Evolutionary conservation across 1,140 invertebrate genomes (phyloP).

Genomic region (Drosophila auraria): DNA sequence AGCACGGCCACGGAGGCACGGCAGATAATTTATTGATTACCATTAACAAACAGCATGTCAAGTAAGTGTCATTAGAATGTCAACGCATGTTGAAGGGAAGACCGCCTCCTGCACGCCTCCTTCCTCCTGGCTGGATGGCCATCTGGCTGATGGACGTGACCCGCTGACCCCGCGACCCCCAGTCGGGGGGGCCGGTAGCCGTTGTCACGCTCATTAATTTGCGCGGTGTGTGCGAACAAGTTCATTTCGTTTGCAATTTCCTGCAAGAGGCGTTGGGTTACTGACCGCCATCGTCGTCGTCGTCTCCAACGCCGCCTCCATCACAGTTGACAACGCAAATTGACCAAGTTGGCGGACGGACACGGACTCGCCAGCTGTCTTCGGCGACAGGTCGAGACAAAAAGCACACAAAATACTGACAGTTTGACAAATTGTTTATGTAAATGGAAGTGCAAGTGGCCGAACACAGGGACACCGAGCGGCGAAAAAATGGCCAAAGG

Average conservation of each 20-base stretch:
- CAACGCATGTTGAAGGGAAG: slow-evolving; percentile 56
- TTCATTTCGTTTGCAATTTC: slow-evolving; percentile 74
- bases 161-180: slow-evolving; percentile 14
- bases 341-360: slow-evolving; percentile 36
- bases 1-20: slow-evolving; percentile 12
- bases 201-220: slow-evolving; percentile 72
- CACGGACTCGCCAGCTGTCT: slow-evolving; percentile 44
- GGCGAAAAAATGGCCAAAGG: slow-evolving; percentile 36
- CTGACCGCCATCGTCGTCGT: slow-evolving; percentile 44
- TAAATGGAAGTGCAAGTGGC: slow-evolving; percentile 68
- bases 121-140: slow-evolving; percentile 9
- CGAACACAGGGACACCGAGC: slow-evolving; percentile 7
- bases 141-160: slow-evolving; percentile 38
- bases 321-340: slow-evolving; percentile 70
- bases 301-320: slow-evolving; percentile 17
- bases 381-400: slow-evolving; percentile 57
- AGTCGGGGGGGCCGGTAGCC: background rate
- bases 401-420: slow-evolving; percentile 76
- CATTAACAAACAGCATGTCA: slow-evolving; percentile 75
- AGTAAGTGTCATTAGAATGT: slow-evolving; percentile 75
- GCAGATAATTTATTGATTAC: slow-evolving; percentile 73
- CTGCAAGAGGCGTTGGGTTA: slow-evolving; percentile 44
- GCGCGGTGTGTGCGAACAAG: slow-evolving; percentile 66
- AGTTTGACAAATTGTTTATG: slow-evolving; percentile 81
- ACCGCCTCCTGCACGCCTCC: slow-evolving; percentile 6